phyloP scores from a whole-genome alignment of 1,140 invertebrate genomes.

The Tetraneura akinire region DNA sequence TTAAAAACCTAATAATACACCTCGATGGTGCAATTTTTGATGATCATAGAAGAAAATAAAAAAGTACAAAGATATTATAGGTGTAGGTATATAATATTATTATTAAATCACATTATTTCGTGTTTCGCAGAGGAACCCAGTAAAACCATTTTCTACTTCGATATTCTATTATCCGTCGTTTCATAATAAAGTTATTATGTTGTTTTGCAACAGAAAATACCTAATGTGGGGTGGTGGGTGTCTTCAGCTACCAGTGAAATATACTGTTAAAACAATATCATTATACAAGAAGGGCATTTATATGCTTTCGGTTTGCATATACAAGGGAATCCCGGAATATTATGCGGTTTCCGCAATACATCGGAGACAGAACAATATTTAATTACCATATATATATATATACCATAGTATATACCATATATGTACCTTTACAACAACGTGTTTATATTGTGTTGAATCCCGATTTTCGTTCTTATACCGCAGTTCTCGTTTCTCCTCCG shows the following conservation, averaged over 20 bases:
- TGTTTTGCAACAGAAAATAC: background rate
- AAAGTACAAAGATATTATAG: too few relatives aligned
- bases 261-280: background rate
- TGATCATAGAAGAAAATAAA: too few relatives aligned
- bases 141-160: too few relatives aligned
- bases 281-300: background rate
- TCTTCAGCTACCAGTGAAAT: too few relatives aligned
- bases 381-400: constrained; percentile 38
- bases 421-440: background rate
- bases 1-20: too few relatives aligned
- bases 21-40: too few relatives aligned
- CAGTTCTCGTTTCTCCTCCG: background rate
- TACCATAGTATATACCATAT: constrained; percentile 23
- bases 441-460: constrained; percentile 40
- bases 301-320: background rate
- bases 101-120: too few relatives aligned
- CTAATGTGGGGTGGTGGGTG: too few relatives aligned
- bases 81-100: too few relatives aligned
- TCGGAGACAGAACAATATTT: constrained; percentile 41
- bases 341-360: constrained; percentile 40
- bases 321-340: constrained; percentile 4
- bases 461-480: constrained; percentile 27
- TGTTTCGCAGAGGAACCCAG: too few relatives aligned
- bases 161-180: background rate
- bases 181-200: background rate